Evolutionary conservation across 2,888 invertebrate genomes (phyloP), one percentile per base, ranked within the genome.

Genomic region (Gastrophysa polygoni): DNA sequence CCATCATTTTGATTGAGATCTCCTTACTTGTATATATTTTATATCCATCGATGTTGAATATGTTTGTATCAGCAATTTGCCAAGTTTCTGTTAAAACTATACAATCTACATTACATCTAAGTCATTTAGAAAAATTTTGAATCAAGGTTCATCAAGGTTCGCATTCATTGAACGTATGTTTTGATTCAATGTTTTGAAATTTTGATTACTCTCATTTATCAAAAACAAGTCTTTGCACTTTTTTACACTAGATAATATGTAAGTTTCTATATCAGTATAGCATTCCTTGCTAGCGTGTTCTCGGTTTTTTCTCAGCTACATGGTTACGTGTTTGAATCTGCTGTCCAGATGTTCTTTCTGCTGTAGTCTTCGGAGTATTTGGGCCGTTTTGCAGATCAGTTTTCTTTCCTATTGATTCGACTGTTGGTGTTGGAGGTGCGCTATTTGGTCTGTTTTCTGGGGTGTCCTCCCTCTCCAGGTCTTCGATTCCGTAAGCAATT

Each of bases 81-180:
- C 32, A 11, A 32, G 32, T 32, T 32, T 32, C 32, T 11, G 32
- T 32, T 32, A 32, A 10, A 2, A 32, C 32, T 32, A 32, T 32
- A 10, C 32, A 32, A 11, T 32, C 32, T 24, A 24, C 24, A 24
- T 54, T 21, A n/a, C 38, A 38, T 54, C 43, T 10, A 21, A 38
- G 14, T n/a, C n/a, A 21, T 20, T 38, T 11, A 54, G 38, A 21
- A 38, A 54, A 4, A 54, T 18, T 38, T 54, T 54, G n/a, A 54
- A 54, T n/a, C n/a, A n/a, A n/a, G n/a, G n/a, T 21, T 54, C 34
- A 52, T 38, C 52, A 54, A 54, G 32, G 2, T 54, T 54, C 8
- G 18, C 38, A 54, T 38, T 54, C 6, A 54, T 48, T 21, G 28
- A 48, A 48, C 28, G 48, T 48, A 48, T 48, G 21, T 48, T 48